A percentile compares a stretch with the other conserved stretches of the same genome.
Evolutionary conservation across 2,113 vertebrate species (phyloP).

Genomic region (Romanogobio albipinnatus): DNA sequence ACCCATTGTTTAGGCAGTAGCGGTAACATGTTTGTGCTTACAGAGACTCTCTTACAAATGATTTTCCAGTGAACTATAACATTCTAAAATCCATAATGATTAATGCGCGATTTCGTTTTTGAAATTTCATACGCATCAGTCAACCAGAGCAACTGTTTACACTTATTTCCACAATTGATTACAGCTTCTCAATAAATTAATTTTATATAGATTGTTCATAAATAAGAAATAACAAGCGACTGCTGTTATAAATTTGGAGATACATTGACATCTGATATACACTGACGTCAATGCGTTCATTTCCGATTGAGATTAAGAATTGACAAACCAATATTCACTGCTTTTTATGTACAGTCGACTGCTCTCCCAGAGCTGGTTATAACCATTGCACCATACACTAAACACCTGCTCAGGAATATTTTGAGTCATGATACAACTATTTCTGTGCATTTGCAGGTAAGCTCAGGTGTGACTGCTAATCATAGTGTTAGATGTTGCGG

Average conservation of each 20-base stretch:
- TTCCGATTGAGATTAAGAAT: conserved; percentile 20
- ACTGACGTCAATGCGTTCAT: conserved; percentile 3
- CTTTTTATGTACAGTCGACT: background rate
- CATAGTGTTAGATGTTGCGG: background rate
- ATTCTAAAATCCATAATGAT: conserved; percentile 12
- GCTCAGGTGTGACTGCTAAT: conserved; percentile 26
- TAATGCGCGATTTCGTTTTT: conserved; percentile 6
- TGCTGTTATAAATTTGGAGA: conserved; percentile 60
- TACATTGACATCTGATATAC: conserved; percentile 58
- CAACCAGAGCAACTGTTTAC: conserved; percentile 58
- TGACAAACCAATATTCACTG: background rate
- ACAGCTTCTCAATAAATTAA: conserved; percentile 64
- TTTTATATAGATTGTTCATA: conserved; percentile 61
- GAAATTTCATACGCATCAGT: conserved; percentile 55
- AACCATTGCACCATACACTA: background rate
- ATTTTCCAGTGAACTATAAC: background rate
- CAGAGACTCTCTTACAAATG: background rate
- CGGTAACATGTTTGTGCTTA: background rate
- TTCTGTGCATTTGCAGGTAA: background rate
- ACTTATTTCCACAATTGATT: conserved; percentile 64
- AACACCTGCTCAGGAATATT: conserved; percentile 12
- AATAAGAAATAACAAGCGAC: conserved; percentile 64
- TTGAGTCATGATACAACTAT: conserved; percentile 6
- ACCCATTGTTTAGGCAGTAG: background rate
- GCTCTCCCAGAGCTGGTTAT: background rate